A percentile compares a stretch with the other conserved stretches of the same genome.
Conservation (phyloP, 2,797 vertebrate genomes). For the Lemur catta region DNA sequence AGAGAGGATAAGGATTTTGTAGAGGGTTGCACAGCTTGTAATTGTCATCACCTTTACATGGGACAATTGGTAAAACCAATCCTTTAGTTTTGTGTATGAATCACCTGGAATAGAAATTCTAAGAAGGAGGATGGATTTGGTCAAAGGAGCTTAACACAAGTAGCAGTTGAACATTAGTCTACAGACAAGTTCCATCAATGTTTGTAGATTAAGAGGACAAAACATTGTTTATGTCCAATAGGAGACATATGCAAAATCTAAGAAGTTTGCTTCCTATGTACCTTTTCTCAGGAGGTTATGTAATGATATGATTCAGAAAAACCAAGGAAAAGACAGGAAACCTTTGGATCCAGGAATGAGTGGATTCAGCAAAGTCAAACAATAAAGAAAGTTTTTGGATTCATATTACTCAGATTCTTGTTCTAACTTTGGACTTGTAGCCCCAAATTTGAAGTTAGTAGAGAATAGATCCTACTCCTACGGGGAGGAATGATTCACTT, state of each 20-base stretch:
- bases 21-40: background rate
- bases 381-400: background rate
- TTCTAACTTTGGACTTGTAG: background rate
- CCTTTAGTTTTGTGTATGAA: background rate
- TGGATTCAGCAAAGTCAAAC: background rate
- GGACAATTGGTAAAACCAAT: background rate
- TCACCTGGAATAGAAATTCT: background rate
- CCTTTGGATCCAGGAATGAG: background rate
- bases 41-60: background rate
- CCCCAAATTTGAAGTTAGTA: background rate
- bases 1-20: background rate
- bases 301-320: constrained; percentile 18
- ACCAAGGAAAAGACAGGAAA: background rate
- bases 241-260: background rate
- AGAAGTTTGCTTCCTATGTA: background rate
- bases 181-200: background rate
- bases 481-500: background rate
- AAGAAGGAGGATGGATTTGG: background rate
- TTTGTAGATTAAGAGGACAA: background rate
- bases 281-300: background rate
- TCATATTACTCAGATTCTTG: background rate
- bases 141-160: background rate
- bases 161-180: background rate
- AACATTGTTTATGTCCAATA: background rate
- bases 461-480: background rate